A percentile compares a stretch with the other conserved stretches of the same genome.
phyloP scores from a whole-genome alignment of 2,113 vertebrate genomes.

The Helogale parvula region DNA sequence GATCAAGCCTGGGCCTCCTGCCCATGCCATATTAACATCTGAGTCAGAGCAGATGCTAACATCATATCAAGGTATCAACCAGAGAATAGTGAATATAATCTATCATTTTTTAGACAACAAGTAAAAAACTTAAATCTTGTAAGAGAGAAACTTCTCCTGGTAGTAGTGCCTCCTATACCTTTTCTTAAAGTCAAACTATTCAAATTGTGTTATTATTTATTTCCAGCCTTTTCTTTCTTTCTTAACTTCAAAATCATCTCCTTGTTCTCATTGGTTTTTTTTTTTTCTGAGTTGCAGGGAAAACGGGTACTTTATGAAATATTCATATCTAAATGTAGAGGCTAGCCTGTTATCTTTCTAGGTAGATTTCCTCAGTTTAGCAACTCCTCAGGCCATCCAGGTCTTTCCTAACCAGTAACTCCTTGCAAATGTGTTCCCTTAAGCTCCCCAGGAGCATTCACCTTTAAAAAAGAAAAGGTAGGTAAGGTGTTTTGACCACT shows the following conservation, averaged over 20 bases:
- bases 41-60: constrained; percentile 73
- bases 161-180: not conserved
- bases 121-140: not conserved
- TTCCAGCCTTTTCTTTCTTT: not conserved
- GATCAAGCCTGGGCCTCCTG: constrained; percentile 71
- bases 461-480: not conserved
- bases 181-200: not conserved
- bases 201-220: not conserved
- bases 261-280: not conserved
- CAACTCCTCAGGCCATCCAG: not conserved
- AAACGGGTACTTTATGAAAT: not conserved
- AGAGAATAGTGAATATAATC: constrained; percentile 54
- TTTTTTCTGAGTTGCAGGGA: not conserved
- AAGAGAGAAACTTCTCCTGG: constrained; percentile 1
- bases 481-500: not conserved
- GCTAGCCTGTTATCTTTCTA: not conserved
- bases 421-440: not conserved
- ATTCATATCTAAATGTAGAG: not conserved
- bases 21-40: constrained; percentile 63
- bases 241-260: not conserved
- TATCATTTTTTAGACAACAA: constrained; percentile 49
- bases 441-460: not conserved
- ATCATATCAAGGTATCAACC: constrained; percentile 60
- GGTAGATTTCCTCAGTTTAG: not conserved
- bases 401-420: not conserved